These are phyloP conservation scores for Semaprochilodus insignis DNA, from an alignment of 2,797 vertebrate species.

Conservation along the genomic window DNA sequence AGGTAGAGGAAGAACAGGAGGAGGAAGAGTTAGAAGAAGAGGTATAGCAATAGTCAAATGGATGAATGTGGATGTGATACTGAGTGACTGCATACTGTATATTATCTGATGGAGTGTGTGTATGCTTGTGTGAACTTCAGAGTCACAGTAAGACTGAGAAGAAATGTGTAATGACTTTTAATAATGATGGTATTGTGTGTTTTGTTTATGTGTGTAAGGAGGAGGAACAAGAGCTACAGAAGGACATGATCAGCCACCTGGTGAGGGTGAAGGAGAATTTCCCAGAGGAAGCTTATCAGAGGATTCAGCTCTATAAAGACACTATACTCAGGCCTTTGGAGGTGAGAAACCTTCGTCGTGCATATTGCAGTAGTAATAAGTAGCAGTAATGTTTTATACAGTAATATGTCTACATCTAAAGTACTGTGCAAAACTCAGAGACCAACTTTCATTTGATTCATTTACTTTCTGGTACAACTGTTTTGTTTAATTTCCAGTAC, in stretches of 20 bases:
- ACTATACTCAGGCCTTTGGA: constrained; percentile 83
- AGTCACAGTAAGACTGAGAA: neutral
- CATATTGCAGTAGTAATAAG: no score
- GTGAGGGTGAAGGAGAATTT: constrained; percentile 85
- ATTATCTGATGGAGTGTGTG: constrained; percentile 12
- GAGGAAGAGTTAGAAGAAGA: constrained; percentile 54
- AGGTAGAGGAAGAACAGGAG: constrained; percentile 65
- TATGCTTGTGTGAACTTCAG: neutral
- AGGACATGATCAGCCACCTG: constrained; percentile 73
- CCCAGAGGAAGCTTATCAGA: constrained; percentile 73
- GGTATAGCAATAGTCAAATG: neutral
- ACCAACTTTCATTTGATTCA: no score
- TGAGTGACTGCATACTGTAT: neutral
- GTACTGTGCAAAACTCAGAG: no score
- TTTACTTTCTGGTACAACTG: no score
- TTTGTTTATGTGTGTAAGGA: constrained; percentile 47
- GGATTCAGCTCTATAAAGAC: constrained; percentile 82
- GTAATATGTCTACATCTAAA: no score
- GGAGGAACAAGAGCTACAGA: constrained; percentile 61
- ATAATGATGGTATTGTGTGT: constrained; percentile 11
- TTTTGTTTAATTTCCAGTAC: no score
- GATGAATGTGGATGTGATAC: no score
- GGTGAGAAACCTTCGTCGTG: constrained; percentile 69
- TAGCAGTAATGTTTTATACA: no score
- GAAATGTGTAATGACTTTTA: neutral